Conservation (phyloP, 2,888 invertebrate genomes). For the Caenorhabditis auriculariae region DNA sequence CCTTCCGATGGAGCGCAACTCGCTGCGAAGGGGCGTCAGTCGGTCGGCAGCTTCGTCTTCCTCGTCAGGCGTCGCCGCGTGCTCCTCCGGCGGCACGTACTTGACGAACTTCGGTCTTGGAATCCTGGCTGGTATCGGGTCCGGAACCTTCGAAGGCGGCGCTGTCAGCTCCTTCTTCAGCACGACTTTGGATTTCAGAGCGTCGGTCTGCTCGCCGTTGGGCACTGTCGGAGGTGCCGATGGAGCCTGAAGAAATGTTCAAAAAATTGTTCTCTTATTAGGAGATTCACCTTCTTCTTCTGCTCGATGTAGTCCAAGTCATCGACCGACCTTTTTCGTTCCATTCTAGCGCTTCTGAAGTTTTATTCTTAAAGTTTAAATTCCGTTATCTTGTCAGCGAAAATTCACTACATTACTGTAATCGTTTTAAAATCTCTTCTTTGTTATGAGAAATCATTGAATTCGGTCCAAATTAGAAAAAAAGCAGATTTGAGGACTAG, state of each 20-base stretch:
- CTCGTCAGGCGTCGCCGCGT: slow-evolving; percentile 46
- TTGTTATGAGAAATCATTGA: too few species aligned
- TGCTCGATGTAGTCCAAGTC: slow-evolving; percentile 58
- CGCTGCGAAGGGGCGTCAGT: slow-evolving; percentile 47
- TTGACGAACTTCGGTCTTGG: slow-evolving; percentile 61
- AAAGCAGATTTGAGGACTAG: too few species aligned
- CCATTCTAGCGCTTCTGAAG: slow-evolving; percentile 33
- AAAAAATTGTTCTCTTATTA: background rate
- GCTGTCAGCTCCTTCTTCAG: slow-evolving; percentile 49
- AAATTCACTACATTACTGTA: too few species aligned
- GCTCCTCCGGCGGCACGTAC: slow-evolving; percentile 36
- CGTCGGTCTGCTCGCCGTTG: slow-evolving; percentile 39
- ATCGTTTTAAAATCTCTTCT: too few species aligned
- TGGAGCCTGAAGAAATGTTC: slow-evolving; percentile 1
- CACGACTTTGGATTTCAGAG: slow-evolving; percentile 51
- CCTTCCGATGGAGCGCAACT: slow-evolving; percentile 23
- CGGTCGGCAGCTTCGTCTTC: slow-evolving; percentile 53
- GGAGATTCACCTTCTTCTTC: slow-evolving; percentile 31
- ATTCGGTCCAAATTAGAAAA: too few species aligned
- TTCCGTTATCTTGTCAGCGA: too few species aligned
- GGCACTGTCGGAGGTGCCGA: slow-evolving; percentile 15
- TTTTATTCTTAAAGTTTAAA: too few species aligned
- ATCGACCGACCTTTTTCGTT: slow-evolving; percentile 39
- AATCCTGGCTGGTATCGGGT: slow-evolving; percentile 57
- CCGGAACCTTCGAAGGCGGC: slow-evolving; percentile 39